Evolutionary conservation across 2,888 invertebrate species (phyloP).

Genomic region (Dioctria rufipes): DNA sequence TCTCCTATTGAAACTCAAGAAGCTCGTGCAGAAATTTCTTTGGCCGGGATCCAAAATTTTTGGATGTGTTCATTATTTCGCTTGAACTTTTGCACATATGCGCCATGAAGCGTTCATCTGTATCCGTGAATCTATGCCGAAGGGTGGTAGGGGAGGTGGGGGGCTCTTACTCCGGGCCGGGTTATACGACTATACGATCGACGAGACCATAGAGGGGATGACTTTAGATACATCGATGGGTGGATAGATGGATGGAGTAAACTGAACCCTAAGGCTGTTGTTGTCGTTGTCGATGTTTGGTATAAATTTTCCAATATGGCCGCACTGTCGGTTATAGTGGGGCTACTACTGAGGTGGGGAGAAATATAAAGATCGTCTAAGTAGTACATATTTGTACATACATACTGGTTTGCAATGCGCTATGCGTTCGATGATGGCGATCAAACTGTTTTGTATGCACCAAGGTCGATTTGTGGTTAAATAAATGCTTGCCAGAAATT

Average conservation of each 20-base stretch:
- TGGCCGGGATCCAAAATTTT: neutral
- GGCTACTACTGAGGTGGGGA: neutral
- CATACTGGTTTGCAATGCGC: too few species aligned
- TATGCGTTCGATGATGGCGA: too few species aligned
- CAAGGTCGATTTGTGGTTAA: neutral
- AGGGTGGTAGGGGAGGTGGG: neutral
- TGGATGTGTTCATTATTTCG: neutral
- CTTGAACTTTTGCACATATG: too few species aligned
- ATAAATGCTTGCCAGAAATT: neutral
- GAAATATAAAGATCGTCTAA: too few species aligned
- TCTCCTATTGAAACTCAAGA: neutral
- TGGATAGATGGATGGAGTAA: too few species aligned
- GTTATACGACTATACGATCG: too few species aligned
- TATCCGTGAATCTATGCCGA: neutral
- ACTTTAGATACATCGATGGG: too few species aligned
- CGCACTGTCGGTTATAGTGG: neutral
- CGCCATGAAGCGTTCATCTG: neutral
- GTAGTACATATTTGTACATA: too few species aligned
- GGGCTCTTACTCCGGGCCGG: neutral
- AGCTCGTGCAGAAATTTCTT: neutral
- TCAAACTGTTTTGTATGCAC: neutral
- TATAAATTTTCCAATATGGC: neutral
- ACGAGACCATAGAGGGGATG: too few species aligned
- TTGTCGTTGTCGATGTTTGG: neutral
- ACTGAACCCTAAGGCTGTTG: neutral